Base-by-base conservation (phyloP, 2,113 vertebrate genomes). In the Jacana jacana region DNA sequence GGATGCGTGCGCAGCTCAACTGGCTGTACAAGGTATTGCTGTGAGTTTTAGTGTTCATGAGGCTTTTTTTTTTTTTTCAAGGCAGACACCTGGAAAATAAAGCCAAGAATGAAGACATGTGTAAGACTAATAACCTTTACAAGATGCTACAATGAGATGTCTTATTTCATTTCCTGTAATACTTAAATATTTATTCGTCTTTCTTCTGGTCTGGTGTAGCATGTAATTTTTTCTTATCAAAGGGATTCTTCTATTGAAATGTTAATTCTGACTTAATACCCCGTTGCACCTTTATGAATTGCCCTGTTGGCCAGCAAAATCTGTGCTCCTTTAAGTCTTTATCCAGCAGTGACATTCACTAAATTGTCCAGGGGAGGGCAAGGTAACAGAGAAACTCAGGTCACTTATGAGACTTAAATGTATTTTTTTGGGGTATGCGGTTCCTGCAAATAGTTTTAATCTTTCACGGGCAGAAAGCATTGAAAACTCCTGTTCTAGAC, bases 1-100 rank as follows among this genome's bases (percentile, higher is more conserved):
- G 97, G 99, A 99, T 4, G 97, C 98, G 9, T 99, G 99, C 28
- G 97, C 98, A 83, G 98, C 99, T 94, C 98, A 99, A 52, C 97
- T 99, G 95, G 96, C 98, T 94, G 99, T 99, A n/a, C 99, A 99
- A 99, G 99, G 99, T 99, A 99, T 97, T 96, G 25, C 57, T 30
- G 37, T 30, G 10, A 42, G 22, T 35, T 91, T 57, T 91, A 22
- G 25, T 40, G 11, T 81, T 81, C 69, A n/a, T 49, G 19, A 49
- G 27, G 17, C 14, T 73, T 93, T 88, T 42, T 81, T 27, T 86
- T 42, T 81, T 27, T 86, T 93, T 94, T 60, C 63, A 60, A 83
- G 33, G 30, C 51, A 83, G 46, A 23, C 35, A 44, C 14, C 25
- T 20, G 12, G 15, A 86, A 85, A 86, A 44, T 48, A 76, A 54